Evolutionary conservation across 2,888 invertebrate genomes (phyloP).

Genomic region (Eupithecia inturbata): DNA sequence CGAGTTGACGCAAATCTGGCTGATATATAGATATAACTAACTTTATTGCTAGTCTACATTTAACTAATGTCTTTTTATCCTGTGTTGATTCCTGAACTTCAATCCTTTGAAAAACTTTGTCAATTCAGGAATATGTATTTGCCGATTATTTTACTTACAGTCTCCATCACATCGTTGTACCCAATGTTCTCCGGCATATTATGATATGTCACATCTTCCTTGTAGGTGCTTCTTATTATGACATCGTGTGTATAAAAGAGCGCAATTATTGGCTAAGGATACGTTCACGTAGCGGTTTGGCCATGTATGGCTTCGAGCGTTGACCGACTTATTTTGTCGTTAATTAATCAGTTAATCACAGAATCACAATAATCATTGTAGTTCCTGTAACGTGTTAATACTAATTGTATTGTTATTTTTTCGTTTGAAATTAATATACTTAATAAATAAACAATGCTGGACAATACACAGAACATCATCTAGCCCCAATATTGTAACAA

Average conservation of each 20-base stretch:
- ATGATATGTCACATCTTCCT: background rate
- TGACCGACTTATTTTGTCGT: constrained; percentile 40
- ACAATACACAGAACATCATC: too few relatives aligned
- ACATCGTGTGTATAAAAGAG: constrained; percentile 19
- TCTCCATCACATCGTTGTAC: background rate
- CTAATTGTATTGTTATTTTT: background rate
- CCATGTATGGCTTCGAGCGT: constrained; percentile 42
- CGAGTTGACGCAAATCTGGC: background rate
- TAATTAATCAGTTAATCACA: constrained; percentile 27
- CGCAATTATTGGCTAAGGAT: constrained; percentile 38
- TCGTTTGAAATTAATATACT: background rate
- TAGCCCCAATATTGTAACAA: too few relatives aligned
- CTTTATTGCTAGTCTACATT: background rate
- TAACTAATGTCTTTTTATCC: background rate
- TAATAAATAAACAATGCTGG: too few relatives aligned
- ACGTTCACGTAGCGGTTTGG: constrained; percentile 37
- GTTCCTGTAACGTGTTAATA: constrained; percentile 4
- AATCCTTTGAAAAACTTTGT: background rate
- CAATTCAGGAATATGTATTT: background rate
- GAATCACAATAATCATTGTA: constrained; percentile 1
- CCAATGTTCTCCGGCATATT: background rate
- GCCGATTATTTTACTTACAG: background rate
- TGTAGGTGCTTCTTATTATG: background rate
- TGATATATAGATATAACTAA: background rate
- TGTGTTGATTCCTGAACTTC: background rate